A percentile compares a stretch with the other conserved stretches of the same genome.
phyloP scores from a whole-genome alignment of 2,113 vertebrate species.

The Condylura cristata region DNA sequence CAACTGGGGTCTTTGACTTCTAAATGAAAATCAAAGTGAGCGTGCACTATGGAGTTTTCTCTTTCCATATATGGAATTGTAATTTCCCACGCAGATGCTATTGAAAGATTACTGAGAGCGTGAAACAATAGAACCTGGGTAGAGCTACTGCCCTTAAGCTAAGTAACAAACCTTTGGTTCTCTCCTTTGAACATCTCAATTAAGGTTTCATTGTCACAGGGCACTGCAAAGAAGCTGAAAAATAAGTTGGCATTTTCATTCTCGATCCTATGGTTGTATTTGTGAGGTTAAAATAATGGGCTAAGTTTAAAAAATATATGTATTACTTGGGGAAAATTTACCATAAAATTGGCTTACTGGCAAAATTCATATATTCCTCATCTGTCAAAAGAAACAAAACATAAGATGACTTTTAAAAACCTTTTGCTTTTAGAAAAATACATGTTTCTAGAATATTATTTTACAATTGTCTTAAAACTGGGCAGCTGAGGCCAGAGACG shows the following conservation, averaged over 20 bases:
- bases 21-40: slow-evolving; percentile 49
- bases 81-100: slow-evolving; percentile 16
- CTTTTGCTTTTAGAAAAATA: slow-evolving; percentile 56
- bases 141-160: not conserved
- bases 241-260: slow-evolving; percentile 47
- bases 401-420: slow-evolving; percentile 22
- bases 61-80: not conserved
- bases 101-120: not conserved
- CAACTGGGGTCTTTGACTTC: slow-evolving; percentile 47
- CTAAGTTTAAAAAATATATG: not conserved
- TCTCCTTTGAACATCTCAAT: not conserved
- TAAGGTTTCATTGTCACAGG: slow-evolving; percentile 5
- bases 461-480: not conserved
- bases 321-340: slow-evolving; percentile 39
- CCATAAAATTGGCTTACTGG: slow-evolving; percentile 28
- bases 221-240: slow-evolving; percentile 37
- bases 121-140: not conserved
- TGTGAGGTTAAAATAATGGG: slow-evolving; percentile 28
- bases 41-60: slow-evolving; percentile 32
- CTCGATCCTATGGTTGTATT: not conserved
- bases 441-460: slow-evolving; percentile 28
- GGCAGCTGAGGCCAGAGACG: not conserved
- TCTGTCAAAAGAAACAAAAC: slow-evolving; percentile 11
- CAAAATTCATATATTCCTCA: slow-evolving; percentile 47
- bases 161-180: not conserved